phyloP scores from a whole-genome alignment of 2,888 invertebrate genomes.

The Rhaphigaster nebulosa region DNA sequence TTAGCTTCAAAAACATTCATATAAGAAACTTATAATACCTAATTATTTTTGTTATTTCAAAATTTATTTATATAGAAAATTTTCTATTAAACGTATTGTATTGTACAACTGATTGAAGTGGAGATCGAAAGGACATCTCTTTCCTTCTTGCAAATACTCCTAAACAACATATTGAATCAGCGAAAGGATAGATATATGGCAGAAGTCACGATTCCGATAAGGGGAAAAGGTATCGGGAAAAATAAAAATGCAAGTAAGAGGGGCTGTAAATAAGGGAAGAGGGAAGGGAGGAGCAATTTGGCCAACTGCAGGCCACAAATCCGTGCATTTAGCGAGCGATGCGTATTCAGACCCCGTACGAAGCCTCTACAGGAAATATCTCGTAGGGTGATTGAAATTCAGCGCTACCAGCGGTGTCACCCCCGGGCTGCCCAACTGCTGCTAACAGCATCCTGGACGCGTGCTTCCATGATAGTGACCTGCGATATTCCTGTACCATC shows the following conservation, averaged over 20 bases:
- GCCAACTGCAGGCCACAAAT: conserved; percentile 4
- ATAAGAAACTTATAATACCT: no score
- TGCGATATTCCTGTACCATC: background rate
- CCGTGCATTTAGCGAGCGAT: conserved; percentile 22
- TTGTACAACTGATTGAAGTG: no score
- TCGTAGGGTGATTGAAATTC: conserved; percentile 4
- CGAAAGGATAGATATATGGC: background rate
- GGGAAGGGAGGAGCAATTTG: background rate
- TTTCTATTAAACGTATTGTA: no score
- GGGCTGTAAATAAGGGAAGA: conserved; percentile 37
- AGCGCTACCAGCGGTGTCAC: background rate
- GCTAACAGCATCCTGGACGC: background rate
- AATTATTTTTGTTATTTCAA: no score
- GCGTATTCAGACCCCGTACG: conserved; percentile 5
- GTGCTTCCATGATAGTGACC: background rate
- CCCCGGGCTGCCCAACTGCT: conserved; percentile 2
- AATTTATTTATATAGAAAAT: no score
- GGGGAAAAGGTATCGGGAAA: conserved; percentile 8
- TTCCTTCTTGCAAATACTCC: background rate
- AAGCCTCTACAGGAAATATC: background rate
- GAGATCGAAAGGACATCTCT: background rate
- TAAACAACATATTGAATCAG: background rate
- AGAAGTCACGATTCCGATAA: background rate
- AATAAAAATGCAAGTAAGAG: conserved; percentile 33
- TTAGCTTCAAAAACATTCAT: no score